phyloP scores from a whole-genome alignment of 2,888 invertebrate genomes.

The Drosophila kambysellisi region DNA sequence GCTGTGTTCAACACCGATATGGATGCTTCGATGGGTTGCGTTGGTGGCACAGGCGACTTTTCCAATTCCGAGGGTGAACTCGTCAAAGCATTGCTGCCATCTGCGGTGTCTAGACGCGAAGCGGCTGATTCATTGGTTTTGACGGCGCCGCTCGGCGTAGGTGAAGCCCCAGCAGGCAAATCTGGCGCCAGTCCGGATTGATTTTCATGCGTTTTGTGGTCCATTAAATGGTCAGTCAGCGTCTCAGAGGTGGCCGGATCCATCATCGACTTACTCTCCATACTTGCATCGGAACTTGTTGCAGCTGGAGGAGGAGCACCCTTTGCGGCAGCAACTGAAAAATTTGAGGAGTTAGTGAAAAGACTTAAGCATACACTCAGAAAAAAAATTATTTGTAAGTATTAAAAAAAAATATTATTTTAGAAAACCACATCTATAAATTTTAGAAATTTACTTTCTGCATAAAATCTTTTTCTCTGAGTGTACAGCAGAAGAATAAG shows the following conservation, averaged over 20 bases:
- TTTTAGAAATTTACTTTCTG: too few species aligned
- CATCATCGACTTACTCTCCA: slow-evolving; percentile 82
- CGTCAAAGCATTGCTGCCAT: slow-evolving; percentile 60
- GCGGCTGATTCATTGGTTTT: slow-evolving; percentile 65
- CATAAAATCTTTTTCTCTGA: neutral
- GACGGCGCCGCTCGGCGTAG: slow-evolving; percentile 73
- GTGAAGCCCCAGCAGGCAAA: slow-evolving; percentile 56
- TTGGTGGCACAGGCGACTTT: slow-evolving; percentile 80
- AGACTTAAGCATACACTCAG: neutral
- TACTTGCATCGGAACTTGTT: slow-evolving; percentile 80
- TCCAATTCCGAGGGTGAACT: slow-evolving; percentile 55
- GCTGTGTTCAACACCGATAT: slow-evolving; percentile 81
- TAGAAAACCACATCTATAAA: too few species aligned
- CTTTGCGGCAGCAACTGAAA: slow-evolving; percentile 18
- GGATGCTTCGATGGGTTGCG: slow-evolving; percentile 84
- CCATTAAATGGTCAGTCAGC: slow-evolving; percentile 83
- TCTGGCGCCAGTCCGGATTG: slow-evolving; percentile 76
- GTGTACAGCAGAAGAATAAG: neutral
- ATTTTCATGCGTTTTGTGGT: slow-evolving; percentile 82
- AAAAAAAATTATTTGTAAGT: too few species aligned
- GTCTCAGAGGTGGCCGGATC: slow-evolving; percentile 83
- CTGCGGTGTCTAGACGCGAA: slow-evolving; percentile 73
- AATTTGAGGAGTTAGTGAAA: neutral
- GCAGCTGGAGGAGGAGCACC: slow-evolving; percentile 78
- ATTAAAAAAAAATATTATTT: too few species aligned